Evolutionary conservation across 2,888 invertebrate genomes (phyloP), one percentile per base, ranked within the genome.

Genomic region (Napeogenes sylphis): DNA sequence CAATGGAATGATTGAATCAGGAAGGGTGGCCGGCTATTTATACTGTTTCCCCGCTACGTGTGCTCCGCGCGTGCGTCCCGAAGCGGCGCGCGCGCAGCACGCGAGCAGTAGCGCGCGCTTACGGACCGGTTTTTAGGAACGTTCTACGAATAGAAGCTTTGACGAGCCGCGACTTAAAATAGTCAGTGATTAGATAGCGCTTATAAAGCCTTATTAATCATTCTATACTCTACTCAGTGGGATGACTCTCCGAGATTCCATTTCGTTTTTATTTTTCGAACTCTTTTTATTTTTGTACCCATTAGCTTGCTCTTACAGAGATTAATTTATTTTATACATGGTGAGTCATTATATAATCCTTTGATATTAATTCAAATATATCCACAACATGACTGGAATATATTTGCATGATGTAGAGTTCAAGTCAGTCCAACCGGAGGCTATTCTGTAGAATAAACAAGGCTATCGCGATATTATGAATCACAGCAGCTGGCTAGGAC

Each of bases 141-240:
- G 81, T 88, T 86, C 89, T 86, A 86, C 84, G 88, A 86, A 87
- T 79, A 82, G 80, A 78, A 75, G 79, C 88, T 89, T 90, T 90
- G 88, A 85, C 82, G 80, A 78, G 80, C 86, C 84, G 86, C 80
- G 76, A 78, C 78, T 80, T 77, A 74, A 78, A 79, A 81, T 80
- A 75, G 75, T 78, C 73, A 70, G 72, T 59, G 68, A 66, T 71
- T 71, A 78, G 79, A 80, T 81, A 80, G 75, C 73, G 74, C 75
- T 75, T 72, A 73, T 79, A 79, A 78, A 81, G 76, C 77, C 76
- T 82, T 81, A 80, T 82, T 81, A 79, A 67, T 61, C 64, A 64
- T 64, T 53, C 63, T 55, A 55, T 58, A 21, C 14, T 60, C 56
- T 47, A 21, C 51, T 21, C 21, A 58, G 54, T 58, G 32, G 64